Evolutionary conservation across 2,888 invertebrate genomes (phyloP).

Genomic region (Tetragnatha montana): DNA sequence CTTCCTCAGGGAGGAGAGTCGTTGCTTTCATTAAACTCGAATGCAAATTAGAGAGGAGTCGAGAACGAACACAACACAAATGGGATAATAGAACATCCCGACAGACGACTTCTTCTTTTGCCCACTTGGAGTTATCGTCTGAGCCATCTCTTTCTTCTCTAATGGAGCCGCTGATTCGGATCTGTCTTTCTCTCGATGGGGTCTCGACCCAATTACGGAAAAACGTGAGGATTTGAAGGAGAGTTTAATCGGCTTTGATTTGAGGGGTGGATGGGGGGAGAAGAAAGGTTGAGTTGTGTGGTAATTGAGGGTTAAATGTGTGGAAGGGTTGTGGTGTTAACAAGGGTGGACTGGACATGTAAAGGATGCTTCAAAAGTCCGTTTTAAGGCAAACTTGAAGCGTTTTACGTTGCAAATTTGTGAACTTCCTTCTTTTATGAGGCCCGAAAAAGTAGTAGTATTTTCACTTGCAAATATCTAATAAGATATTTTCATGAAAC

Average conservation of each 20-base stretch:
- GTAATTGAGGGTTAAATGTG: too few species aligned
- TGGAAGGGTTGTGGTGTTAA: too few species aligned
- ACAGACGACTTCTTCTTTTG: conserved; percentile 55
- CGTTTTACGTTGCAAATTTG: too few species aligned
- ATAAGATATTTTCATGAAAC: too few species aligned
- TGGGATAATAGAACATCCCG: conserved; percentile 59
- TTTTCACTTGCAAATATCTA: too few species aligned
- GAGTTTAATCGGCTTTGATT: not conserved
- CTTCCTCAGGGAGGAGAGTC: conserved; percentile 23
- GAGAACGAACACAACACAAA: conserved; percentile 40
- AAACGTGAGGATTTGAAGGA: not conserved
- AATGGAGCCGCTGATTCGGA: not conserved
- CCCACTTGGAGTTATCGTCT: conserved; percentile 26
- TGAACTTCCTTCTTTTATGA: too few species aligned
- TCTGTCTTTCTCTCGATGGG: not conserved
- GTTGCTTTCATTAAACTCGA: conserved; percentile 60
- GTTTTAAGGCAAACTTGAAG: too few species aligned
- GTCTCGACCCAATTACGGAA: not conserved
- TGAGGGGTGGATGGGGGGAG: too few species aligned
- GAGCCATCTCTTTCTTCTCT: conserved; percentile 23
- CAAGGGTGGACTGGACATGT: not conserved
- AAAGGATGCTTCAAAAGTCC: not conserved
- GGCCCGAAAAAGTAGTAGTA: too few species aligned
- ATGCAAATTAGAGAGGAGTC: conserved; percentile 57
- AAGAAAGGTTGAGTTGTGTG: too few species aligned